Conservation (phyloP, 2,888 invertebrate species). For the Zaprionus bogoriensis region DNA sequence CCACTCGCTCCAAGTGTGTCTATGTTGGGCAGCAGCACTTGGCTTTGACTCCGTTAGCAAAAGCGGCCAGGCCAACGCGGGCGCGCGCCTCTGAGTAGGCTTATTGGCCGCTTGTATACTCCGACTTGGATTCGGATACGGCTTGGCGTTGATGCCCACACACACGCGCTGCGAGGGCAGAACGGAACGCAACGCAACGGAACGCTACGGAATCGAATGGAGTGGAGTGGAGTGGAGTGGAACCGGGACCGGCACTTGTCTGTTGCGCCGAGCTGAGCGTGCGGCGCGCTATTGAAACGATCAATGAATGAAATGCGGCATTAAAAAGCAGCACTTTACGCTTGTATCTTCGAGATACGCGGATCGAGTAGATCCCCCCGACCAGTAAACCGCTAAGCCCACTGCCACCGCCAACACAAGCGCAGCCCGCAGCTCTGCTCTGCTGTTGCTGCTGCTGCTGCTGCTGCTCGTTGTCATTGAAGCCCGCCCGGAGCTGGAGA, state of each 20-base stretch:
- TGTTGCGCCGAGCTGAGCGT: conserved; percentile 58
- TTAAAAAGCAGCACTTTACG: conserved; percentile 70
- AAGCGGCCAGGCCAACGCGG: conserved; percentile 4
- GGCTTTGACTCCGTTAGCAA: conserved; percentile 80
- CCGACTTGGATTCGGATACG: conserved; percentile 7
- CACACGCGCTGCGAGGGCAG: conserved; percentile 13
- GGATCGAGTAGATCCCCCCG: conserved; percentile 36
- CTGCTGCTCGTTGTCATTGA: conserved; percentile 43
- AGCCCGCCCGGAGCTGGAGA: conserved; percentile 21
- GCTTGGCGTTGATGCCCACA: conserved; percentile 41
- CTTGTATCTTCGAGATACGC: conserved; percentile 63
- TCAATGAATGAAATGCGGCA: conserved; percentile 80
- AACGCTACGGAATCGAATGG: no score
- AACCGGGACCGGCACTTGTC: conserved; percentile 63
- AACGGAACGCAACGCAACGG: no score
- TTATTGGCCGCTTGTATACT: conserved; percentile 32
- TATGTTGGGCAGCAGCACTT: conserved; percentile 55
- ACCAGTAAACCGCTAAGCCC: conserved; percentile 81
- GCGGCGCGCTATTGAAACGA: conserved; percentile 75
- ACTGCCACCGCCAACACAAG: conserved; percentile 58
- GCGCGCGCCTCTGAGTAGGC: conserved; percentile 37
- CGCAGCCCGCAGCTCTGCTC: background rate
- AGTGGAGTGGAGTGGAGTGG: no score
- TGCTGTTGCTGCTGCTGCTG: background rate
- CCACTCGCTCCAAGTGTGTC: conserved; percentile 30